phyloP scores from a whole-genome alignment of 1,140 invertebrate genomes.

The Probaryconus sp. region DNA sequence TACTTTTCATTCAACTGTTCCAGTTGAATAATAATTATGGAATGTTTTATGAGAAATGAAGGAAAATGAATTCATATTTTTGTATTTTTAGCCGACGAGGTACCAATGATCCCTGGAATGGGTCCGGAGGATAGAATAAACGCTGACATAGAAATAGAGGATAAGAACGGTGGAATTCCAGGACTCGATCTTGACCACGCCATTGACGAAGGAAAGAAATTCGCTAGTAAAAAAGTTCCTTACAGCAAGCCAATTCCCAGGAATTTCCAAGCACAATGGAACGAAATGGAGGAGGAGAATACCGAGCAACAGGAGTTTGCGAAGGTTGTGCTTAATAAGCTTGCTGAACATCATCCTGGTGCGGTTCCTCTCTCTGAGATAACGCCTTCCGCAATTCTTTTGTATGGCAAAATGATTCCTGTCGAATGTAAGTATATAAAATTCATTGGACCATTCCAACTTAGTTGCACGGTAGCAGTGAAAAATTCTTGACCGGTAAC shows the following conservation, averaged over 20 bases:
- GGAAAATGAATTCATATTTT: constrained; percentile 6
- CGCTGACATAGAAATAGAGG: constrained; percentile 74
- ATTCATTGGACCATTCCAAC: too few species aligned
- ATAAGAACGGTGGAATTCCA: constrained; percentile 82
- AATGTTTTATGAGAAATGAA: too few species aligned
- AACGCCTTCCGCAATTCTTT: constrained; percentile 86
- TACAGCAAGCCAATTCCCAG: constrained; percentile 97
- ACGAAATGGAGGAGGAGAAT: constrained; percentile 86
- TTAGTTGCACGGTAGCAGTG: too few species aligned
- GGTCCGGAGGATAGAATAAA: constrained; percentile 94
- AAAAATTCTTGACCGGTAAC: too few species aligned
- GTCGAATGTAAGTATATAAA: constrained; percentile 81
- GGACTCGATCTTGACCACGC: constrained; percentile 90
- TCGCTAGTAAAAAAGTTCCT: constrained; percentile 87
- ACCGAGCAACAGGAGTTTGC: constrained; percentile 81
- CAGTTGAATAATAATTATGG: too few species aligned
- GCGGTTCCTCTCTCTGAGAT: constrained; percentile 84
- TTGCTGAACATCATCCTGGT: constrained; percentile 78
- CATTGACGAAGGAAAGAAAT: constrained; percentile 84
- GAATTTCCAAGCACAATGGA: constrained; percentile 97
- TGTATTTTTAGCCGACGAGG: constrained; percentile 82
- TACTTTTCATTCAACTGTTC: too few species aligned
- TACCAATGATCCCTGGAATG: constrained; percentile 93
- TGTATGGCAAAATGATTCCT: constrained; percentile 87
- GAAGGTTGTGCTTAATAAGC: too few species aligned